Conservation (phyloP, 2,113 vertebrate species). For the Leucosticte australis region DNA sequence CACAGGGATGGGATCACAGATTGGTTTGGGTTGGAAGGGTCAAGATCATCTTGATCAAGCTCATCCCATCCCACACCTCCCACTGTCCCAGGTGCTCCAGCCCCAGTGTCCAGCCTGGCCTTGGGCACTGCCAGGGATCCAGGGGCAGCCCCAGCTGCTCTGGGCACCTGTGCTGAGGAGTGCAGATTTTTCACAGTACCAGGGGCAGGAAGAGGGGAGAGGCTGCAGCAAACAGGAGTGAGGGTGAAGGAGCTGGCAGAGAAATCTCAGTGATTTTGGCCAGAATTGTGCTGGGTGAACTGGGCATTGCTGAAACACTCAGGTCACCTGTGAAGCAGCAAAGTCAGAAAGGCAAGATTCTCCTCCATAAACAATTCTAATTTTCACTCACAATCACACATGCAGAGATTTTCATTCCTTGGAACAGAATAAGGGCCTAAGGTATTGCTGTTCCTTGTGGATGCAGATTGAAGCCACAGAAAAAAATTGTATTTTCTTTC, state of each 20-base stretch:
- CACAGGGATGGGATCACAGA: too few species aligned
- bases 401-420: background rate
- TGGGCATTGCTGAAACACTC: constrained; percentile 38
- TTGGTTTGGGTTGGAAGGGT: too few species aligned
- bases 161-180: too few species aligned
- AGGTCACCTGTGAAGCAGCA: background rate
- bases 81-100: too few species aligned
- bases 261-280: constrained; percentile 18
- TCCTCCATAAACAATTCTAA: background rate
- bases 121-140: too few species aligned
- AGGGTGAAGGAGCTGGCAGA: constrained; percentile 37
- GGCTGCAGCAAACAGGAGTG: background rate
- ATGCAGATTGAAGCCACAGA: background rate
- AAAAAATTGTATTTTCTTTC: background rate
- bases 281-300: constrained; percentile 26
- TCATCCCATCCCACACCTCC: too few species aligned
- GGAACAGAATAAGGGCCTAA: background rate
- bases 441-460: background rate
- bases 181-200: background rate
- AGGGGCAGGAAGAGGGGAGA: background rate
- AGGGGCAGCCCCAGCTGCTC: too few species aligned
- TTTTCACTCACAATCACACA: background rate
- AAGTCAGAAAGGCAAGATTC: background rate
- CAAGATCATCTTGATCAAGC: too few species aligned
- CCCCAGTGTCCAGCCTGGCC: too few species aligned